Conservation (phyloP, 2,113 vertebrate species). For the Bostrychus sinensis region DNA sequence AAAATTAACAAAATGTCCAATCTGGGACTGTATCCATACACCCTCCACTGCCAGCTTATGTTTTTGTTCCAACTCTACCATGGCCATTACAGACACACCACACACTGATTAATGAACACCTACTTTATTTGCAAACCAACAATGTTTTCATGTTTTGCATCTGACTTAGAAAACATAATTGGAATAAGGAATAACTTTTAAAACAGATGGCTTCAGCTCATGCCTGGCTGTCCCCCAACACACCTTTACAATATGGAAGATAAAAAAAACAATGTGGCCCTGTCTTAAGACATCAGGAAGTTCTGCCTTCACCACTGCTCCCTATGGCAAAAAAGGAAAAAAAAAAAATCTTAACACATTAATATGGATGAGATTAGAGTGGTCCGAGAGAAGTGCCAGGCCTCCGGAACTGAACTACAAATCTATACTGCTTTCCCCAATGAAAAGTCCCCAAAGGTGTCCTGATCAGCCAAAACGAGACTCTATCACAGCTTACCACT, state of each 20-base stretch:
- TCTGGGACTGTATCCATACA: too few relatives aligned
- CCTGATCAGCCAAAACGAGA: constrained; percentile 17
- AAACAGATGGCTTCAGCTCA: not conserved
- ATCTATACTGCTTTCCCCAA: not conserved
- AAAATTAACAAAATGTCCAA: too few relatives aligned
- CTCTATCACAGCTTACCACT: constrained; percentile 20
- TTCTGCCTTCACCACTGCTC: not conserved
- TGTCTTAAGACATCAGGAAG: constrained; percentile 1
- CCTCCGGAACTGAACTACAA: constrained; percentile 1
- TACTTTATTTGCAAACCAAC: too few relatives aligned
- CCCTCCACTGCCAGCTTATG: too few relatives aligned
- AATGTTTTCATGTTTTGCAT: too few relatives aligned
- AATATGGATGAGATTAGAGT: constrained; percentile 26
- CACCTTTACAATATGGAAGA: not conserved
- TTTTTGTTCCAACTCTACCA: too few relatives aligned
- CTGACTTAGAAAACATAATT: not conserved
- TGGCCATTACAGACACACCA: too few relatives aligned
- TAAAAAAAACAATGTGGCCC: constrained; percentile 1
- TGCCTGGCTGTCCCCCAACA: not conserved
- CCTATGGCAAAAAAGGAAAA: constrained; percentile 9
- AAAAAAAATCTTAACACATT: constrained; percentile 10
- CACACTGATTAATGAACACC: too few relatives aligned
- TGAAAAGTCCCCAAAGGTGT: constrained; percentile 2
- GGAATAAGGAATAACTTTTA: not conserved
- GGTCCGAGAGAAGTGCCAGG: not conserved